Conservation (phyloP, 2,113 vertebrate species). For the Felis chaus region DNA sequence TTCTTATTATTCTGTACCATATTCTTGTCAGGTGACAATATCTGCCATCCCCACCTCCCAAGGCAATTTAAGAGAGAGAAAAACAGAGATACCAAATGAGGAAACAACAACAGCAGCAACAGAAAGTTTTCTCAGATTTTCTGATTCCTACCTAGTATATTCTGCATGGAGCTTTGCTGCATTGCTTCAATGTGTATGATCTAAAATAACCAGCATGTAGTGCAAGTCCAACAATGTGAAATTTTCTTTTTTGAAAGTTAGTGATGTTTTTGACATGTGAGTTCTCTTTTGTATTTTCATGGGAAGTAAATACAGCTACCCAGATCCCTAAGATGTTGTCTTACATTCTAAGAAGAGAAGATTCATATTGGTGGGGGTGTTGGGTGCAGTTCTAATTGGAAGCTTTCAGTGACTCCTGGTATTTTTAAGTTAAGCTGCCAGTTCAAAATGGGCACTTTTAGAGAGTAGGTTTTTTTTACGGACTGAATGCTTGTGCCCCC, state of each 20-base stretch:
- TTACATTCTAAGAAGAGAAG: constrained; percentile 17
- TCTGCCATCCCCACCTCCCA: not conserved
- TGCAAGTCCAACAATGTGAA: constrained; percentile 40
- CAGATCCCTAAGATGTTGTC: constrained; percentile 18
- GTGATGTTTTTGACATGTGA: constrained; percentile 56
- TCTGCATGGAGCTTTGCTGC: constrained; percentile 12
- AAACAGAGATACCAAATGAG: constrained; percentile 52
- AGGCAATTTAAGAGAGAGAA: constrained; percentile 55
- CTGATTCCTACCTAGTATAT: constrained; percentile 29
- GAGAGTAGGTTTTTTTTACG: not conserved
- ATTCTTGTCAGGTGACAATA: constrained; percentile 62
- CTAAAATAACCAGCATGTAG: constrained; percentile 46
- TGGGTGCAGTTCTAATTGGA: constrained; percentile 1
- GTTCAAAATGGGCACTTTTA: not conserved
- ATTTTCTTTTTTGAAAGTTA: constrained; percentile 62
- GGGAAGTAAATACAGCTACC: constrained; percentile 47
- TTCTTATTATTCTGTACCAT: constrained; percentile 53
- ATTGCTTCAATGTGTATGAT: constrained; percentile 15
- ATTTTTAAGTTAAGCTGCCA: constrained; percentile 39
- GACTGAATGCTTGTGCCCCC: not conserved
- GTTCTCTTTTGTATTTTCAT: constrained; percentile 48
- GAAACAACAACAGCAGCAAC: constrained; percentile 37
- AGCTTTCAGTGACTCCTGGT: not conserved
- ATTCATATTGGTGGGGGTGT: not conserved
- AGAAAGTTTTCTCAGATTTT: constrained; percentile 55